These are phyloP conservation scores for Congeria kusceri DNA, from an alignment of 2,888 invertebrate genomes.

Conservation along the genomic window DNA sequence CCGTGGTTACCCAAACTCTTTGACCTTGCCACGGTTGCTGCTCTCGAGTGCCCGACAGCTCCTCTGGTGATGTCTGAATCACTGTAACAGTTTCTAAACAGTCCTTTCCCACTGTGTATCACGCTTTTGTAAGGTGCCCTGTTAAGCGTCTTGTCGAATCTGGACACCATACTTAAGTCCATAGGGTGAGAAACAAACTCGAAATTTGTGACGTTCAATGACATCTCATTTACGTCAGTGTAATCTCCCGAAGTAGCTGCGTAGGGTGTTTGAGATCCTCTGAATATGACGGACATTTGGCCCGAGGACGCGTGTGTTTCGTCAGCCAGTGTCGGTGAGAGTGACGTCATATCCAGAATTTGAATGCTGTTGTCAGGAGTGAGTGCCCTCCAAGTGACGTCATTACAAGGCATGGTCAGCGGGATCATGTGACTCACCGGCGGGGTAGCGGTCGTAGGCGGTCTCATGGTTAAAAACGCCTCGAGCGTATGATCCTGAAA, in stretches of 20 bases:
- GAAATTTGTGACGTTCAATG: not conserved
- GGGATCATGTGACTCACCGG: slow-evolving; percentile 21
- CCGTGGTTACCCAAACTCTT: slow-evolving; percentile 10
- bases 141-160: not conserved
- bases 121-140: not conserved
- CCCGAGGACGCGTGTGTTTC: slow-evolving; percentile 3
- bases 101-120: slow-evolving; percentile 4
- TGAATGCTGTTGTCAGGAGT: slow-evolving; percentile 45
- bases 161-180: slow-evolving; percentile 1
- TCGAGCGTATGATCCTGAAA: too few relatives aligned
- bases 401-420: not conserved
- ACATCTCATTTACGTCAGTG: not conserved
- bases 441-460: slow-evolving; percentile 16
- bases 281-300: not conserved
- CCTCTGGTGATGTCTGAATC: slow-evolving; percentile 15
- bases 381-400: slow-evolving; percentile 32
- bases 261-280: too few relatives aligned
- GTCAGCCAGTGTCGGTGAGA: not conserved
- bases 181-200: not conserved
- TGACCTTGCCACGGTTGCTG: slow-evolving; percentile 8
- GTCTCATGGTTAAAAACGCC: slow-evolving; percentile 16
- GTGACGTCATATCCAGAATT: slow-evolving; percentile 19
- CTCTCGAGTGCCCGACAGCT: not conserved
- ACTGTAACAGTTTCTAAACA: slow-evolving; percentile 21
- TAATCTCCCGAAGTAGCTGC: not conserved